Evolutionary conservation across 2,888 invertebrate species (phyloP), one percentile per base, ranked within the genome.

Genomic region (Pseudococcus viburni): DNA sequence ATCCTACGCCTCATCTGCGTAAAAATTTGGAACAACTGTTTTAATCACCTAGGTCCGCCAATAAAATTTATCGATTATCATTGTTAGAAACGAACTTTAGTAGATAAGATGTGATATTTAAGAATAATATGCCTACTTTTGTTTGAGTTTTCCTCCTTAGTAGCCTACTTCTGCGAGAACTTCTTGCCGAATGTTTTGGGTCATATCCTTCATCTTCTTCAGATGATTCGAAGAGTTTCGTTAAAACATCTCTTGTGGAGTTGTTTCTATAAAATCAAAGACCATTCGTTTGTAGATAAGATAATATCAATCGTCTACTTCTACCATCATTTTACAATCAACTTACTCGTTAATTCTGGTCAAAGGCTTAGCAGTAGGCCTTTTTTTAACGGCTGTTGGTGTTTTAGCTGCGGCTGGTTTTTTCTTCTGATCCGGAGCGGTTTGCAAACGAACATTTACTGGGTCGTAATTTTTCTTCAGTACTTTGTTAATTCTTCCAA

Each of bases 401-500:
- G 42, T 77, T 51, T 87, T 87, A 9, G 73, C 51, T 12, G 77
- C 22, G 6, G 83, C 80, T 42, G 84, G 88, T 55, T 90, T 90
- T 26, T 90, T 91, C 85, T 94, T 94, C 90, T 92, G 93, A 12
- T 92, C 93, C 33, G 93, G 92, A 15, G 93, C 93, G 0, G 93
- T 93, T 85, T 90, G 90, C 17, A 96, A 92, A 91, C 95, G 94
- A 0, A 97, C 96, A 90, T 95, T 95, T 89, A 97, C 96, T 0
- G 96, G 96, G 91, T 97, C 96, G 92, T 96, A 97, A 85, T 95
- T 96, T 90, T 94, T 94, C 85, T 95, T 93, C 90, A 97, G 92
- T 89, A 96, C 95, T 90, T 94, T 94, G 92, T 96, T 97, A 92
- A 97, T 96, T 90, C 96, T 94, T 89, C 94, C 94, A 90, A 96